These are phyloP conservation scores for Australoheros scitulus DNA, from an alignment of 2,113 vertebrate genomes.

Conservation along the genomic window DNA sequence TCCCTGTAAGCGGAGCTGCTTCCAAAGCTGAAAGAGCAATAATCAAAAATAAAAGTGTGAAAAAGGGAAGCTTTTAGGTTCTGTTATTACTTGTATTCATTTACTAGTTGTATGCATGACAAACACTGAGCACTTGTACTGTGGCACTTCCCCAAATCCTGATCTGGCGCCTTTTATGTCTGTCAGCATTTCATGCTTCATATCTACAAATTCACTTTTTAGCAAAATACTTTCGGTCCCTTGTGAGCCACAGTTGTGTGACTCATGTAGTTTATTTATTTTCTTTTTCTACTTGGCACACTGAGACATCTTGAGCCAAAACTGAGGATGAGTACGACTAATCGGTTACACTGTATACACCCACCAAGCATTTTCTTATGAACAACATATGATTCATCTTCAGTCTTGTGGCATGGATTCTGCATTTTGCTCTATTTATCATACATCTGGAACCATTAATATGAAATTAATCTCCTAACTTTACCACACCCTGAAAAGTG, in stretches of 20 bases:
- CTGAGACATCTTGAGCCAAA: not conserved
- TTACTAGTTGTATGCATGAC: not conserved
- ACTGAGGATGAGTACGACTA: not conserved
- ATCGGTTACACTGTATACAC: not conserved
- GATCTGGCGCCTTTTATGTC: conserved; percentile 2
- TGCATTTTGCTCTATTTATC: not conserved
- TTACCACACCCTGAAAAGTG: not conserved
- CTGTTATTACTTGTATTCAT: not conserved
- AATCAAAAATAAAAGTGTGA: not conserved
- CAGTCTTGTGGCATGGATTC: not conserved
- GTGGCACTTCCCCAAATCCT: conserved; percentile 2
- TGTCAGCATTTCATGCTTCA: not conserved
- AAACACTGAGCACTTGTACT: not conserved
- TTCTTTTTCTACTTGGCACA: not conserved
- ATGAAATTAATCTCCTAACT: not conserved
- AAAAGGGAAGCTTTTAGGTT: rapidly evolving
- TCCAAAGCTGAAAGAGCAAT: not conserved
- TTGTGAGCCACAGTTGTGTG: not conserved
- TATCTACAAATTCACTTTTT: not conserved
- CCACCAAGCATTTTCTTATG: not conserved
- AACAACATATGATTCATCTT: not conserved
- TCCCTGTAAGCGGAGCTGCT: not conserved
- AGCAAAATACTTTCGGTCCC: not conserved
- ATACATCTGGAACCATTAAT: not conserved
- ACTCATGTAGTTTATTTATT: not conserved